Evolutionary conservation across 35 echinoderm and acorn worm species (phyloP), one percentile per base, ranked within the genome.

Genomic region (Nesometra sesokonis): DNA sequence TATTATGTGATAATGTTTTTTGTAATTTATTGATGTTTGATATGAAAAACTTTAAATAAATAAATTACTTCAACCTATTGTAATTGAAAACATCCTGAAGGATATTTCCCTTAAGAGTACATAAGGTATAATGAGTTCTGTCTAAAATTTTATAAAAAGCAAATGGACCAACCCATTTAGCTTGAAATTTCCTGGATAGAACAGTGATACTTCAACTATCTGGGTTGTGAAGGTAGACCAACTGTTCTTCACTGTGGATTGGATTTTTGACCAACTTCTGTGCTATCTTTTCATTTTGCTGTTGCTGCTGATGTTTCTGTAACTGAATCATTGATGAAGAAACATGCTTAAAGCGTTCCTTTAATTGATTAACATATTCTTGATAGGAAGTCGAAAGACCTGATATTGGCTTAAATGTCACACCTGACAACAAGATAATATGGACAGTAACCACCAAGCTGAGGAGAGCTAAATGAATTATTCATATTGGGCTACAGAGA

Each of bases 31-130:
- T 4, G 4, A 43, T 7, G 39, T 43, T 43, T 7, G 39, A 43
- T 7, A 43, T 15, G 39, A 43, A 15, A 30, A 23, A 34, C 80
- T 82, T 78, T 35, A 23, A 27, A 90, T 84, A 80, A 90, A 90
- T 32, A 13, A 32, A 32, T n/a, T 82, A 82, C 37, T 82, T 90
- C 4, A 90, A 52, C 77, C 88, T 77, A 31, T 90, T 85, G 77
- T 36, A 90, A 79, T 85, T 84, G 34, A 84, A 90, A 21, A 88
- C 77, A 47, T 88, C 86, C n/a, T 37, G 34, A 0, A 80, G 40
- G 0, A 88, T 80, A 32, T 80, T 39, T 11, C 86, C 86, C 40
- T 88, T 39, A 33, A 88, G 0, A 11, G 86, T 46, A 81, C 35
- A 3, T 46, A 88, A 32, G 29, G 81, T 88, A 78, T 80, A 88